phyloP scores from a whole-genome alignment of 2,888 invertebrate genomes.

The Branchipolynoe longqiensis region DNA sequence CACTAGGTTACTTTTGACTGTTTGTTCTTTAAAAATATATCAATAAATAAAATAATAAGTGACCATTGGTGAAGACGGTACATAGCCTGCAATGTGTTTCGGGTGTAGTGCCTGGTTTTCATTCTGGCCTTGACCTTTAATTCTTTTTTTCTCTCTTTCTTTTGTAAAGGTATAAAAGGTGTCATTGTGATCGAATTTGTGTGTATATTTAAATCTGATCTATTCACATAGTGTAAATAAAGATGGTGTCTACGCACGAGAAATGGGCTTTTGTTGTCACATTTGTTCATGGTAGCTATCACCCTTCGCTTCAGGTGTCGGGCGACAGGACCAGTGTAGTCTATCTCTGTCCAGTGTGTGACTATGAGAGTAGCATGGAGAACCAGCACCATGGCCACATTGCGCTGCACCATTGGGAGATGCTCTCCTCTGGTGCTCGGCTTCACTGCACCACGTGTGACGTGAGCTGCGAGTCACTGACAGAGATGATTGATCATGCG shows the following conservation, averaged over 20 bases:
- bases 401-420: neutral
- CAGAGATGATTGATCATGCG: neutral
- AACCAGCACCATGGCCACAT: neutral
- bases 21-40: too few species aligned
- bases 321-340: neutral
- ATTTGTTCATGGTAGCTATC: slow-evolving; percentile 6
- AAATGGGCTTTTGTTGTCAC: neutral
- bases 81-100: too few species aligned
- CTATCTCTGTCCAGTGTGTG: slow-evolving; percentile 8
- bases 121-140: too few species aligned
- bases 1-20: too few species aligned
- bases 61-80: too few species aligned
- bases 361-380: neutral
- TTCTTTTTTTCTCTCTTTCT: too few species aligned
- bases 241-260: neutral
- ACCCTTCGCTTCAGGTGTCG: neutral
- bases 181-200: too few species aligned
- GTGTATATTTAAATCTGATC: too few species aligned
- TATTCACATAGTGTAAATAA: too few species aligned
- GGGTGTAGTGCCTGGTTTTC: too few species aligned
- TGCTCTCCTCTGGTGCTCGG: neutral
- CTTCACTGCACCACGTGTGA: neutral
- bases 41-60: too few species aligned
- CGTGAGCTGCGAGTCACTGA: neutral
- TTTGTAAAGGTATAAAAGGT: too few species aligned